Conservation (phyloP, 2,797 vertebrate genomes). For the Notolabrus celidotus region DNA sequence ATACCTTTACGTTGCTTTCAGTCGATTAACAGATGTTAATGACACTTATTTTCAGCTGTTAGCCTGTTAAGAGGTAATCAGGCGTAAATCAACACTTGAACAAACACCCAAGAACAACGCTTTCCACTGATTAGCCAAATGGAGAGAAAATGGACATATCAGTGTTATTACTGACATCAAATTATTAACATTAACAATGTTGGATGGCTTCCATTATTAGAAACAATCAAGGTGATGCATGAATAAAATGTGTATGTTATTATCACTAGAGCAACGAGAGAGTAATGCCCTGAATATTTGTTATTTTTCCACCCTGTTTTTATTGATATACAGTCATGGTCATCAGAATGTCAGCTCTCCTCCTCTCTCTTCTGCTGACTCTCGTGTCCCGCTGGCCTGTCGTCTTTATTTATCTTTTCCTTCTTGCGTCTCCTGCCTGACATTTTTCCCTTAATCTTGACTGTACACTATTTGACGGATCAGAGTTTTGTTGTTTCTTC, state of each 20-base stretch:
- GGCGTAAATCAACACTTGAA: too few relatives aligned
- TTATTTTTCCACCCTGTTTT: constrained; percentile 8
- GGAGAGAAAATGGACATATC: too few relatives aligned
- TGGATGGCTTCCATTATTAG: not conserved
- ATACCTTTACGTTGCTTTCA: too few relatives aligned
- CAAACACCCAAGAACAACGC: too few relatives aligned
- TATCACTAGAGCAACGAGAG: not conserved
- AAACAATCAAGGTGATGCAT: not conserved
- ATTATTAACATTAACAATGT: not conserved
- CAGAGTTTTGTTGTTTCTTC: constrained; percentile 25
- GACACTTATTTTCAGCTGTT: too few relatives aligned
- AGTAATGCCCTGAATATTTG: not conserved
- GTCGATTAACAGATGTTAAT: too few relatives aligned
- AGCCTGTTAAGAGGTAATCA: too few relatives aligned
- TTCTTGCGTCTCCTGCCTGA: constrained; percentile 39
- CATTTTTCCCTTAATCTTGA: constrained; percentile 53
- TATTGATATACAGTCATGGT: constrained; percentile 42
- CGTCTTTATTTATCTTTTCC: constrained; percentile 56
- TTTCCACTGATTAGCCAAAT: too few relatives aligned
- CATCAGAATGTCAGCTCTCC: constrained; percentile 54
- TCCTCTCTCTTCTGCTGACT: constrained; percentile 45
- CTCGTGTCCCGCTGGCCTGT: constrained; percentile 38
- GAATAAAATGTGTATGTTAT: not conserved
- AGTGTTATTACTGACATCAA: too few relatives aligned
- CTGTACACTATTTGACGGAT: constrained; percentile 63